Conservation (phyloP, 2,797 vertebrate genomes). For the Rousettus madagascariensis region DNA sequence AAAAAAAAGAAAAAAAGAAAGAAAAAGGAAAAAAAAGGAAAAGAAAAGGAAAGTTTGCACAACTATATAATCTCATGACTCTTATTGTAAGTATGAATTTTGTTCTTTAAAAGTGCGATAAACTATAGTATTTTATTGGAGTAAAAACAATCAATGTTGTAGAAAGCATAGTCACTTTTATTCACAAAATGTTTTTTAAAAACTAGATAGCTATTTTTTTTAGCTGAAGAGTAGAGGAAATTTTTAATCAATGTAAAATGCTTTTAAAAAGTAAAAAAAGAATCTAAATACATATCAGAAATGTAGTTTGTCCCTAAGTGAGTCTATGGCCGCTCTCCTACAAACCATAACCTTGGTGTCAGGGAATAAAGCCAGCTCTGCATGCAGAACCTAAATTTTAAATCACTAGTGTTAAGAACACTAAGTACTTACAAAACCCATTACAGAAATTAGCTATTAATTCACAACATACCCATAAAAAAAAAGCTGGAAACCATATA, state of each 20-base stretch:
- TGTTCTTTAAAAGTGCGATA: conserved; percentile 28
- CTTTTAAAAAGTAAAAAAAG: background rate
- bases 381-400: conserved; percentile 16
- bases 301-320: background rate
- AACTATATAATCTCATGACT: background rate
- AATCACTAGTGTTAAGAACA: conserved; percentile 1
- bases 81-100: background rate
- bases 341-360: background rate
- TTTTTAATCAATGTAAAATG: background rate
- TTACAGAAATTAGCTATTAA: background rate
- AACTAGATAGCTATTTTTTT: background rate
- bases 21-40: background rate
- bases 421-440: background rate
- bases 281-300: background rate
- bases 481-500: background rate
- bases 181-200: conserved; percentile 36
- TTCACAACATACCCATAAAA: background rate
- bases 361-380: conserved; percentile 22
- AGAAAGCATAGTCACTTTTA: background rate
- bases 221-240: background rate
- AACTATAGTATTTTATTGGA: background rate
- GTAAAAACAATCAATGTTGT: conserved; percentile 1
- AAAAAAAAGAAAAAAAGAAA: background rate
- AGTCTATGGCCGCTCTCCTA: background rate
- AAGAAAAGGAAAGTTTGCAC: background rate